Conservation (phyloP, 2,797 vertebrate species). For the Lithobates sylvaticus region DNA sequence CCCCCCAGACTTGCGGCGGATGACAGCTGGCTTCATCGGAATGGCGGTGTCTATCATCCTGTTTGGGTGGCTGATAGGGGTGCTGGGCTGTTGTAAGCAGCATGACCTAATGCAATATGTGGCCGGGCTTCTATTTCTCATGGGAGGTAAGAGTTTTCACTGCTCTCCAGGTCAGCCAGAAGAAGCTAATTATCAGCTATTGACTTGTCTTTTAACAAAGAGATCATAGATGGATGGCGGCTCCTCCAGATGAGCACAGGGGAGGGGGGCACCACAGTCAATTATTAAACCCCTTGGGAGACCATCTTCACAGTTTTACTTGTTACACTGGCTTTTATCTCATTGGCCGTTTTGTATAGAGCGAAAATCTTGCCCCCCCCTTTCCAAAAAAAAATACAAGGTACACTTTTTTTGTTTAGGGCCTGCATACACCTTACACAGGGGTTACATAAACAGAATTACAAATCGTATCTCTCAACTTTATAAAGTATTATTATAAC, state of each 20-base stretch:
- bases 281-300: neutral
- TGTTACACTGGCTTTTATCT: neutral
- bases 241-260: conserved; percentile 12
- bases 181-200: conserved; percentile 37
- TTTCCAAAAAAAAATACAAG: neutral
- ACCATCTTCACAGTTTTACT: neutral
- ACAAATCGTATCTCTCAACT: too few relatives aligned
- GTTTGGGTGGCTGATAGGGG: conserved; percentile 93
- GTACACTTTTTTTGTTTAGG: too few relatives aligned
- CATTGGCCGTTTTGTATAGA: neutral
- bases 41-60: conserved; percentile 96
- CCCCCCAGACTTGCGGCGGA: conserved; percentile 86
- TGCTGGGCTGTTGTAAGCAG: conserved; percentile 93
- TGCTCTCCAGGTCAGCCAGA: conserved; percentile 14
- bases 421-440: too few relatives aligned
- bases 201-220: conserved; percentile 43
- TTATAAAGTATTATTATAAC: too few relatives aligned
- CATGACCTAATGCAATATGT: conserved; percentile 97
- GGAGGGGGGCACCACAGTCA: neutral
- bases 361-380: neutral
- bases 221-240: conserved; percentile 14
- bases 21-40: conserved; percentile 94
- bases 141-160: conserved; percentile 86
- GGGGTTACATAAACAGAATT: neutral
- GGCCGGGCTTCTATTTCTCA: conserved; percentile 94